phyloP scores from a whole-genome alignment of 2,888 invertebrate genomes.

The Drosophila lacicola region DNA sequence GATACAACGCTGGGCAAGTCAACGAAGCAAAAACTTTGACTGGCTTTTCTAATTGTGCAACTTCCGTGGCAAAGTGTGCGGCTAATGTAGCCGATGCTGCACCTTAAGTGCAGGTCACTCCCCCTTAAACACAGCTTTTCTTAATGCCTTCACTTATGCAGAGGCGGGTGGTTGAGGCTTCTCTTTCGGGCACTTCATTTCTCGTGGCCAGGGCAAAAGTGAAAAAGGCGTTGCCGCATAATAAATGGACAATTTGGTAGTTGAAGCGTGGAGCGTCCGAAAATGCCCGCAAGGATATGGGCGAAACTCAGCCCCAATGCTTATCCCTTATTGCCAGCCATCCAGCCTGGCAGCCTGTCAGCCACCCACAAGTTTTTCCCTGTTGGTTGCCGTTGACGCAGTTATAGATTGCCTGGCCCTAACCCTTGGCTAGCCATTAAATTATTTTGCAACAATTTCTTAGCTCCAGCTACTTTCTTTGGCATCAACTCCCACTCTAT shows the following conservation, averaged over 20 bases:
- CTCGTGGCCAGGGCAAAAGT: slow-evolving; percentile 68
- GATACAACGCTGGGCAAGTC: slow-evolving; percentile 26
- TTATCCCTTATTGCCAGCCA: slow-evolving; percentile 33
- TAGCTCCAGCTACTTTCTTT: slow-evolving; percentile 54
- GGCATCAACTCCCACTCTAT: slow-evolving; percentile 5
- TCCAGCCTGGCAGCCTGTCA: slow-evolving; percentile 3
- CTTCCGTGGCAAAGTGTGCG: slow-evolving; percentile 78
- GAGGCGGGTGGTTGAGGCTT: slow-evolving; percentile 26
- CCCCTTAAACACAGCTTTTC: slow-evolving; percentile 63
- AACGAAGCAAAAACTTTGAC: slow-evolving; percentile 68
- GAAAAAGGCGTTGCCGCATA: slow-evolving; percentile 83
- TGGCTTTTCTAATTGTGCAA: slow-evolving; percentile 78
- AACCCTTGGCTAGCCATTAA: slow-evolving; percentile 73
- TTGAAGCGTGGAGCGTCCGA: slow-evolving; percentile 72
- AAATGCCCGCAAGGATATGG: slow-evolving; percentile 74
- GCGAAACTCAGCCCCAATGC: slow-evolving; percentile 45
- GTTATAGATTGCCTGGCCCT: slow-evolving; percentile 74
- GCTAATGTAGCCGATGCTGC: slow-evolving; percentile 74
- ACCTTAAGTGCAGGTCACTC: slow-evolving; percentile 68
- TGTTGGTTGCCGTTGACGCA: slow-evolving; percentile 56
- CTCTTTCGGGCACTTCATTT: slow-evolving; percentile 70
- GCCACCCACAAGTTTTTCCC: slow-evolving; percentile 38
- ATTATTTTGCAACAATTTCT: slow-evolving; percentile 81
- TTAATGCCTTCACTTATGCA: slow-evolving; percentile 64
- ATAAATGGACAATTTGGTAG: slow-evolving; percentile 83